Percentiles rank a stretch among this genome's conserved stretches.
These are phyloP conservation scores for Peromyscus maniculatus DNA, from an alignment of 2,113 vertebrate genomes.

Conservation along the genomic window DNA sequence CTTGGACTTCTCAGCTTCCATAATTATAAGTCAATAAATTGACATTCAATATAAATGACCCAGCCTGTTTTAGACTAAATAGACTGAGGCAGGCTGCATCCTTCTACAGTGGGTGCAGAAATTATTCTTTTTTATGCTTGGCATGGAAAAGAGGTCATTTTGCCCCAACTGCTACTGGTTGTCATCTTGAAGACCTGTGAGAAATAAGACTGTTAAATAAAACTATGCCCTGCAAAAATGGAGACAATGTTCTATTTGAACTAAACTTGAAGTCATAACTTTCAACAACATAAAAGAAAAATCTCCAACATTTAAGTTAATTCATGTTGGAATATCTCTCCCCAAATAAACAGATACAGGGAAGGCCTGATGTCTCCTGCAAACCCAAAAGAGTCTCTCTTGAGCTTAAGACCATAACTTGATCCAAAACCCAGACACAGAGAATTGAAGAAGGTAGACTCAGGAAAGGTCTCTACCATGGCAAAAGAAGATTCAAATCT, in stretches of 20 bases:
- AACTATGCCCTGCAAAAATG: too few relatives aligned
- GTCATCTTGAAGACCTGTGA: not conserved
- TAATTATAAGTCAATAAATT: not conserved
- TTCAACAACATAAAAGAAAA: too few relatives aligned
- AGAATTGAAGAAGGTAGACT: not conserved
- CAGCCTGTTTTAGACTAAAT: not conserved
- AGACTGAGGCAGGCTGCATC: not conserved
- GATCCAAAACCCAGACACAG: too few relatives aligned
- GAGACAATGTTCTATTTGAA: too few relatives aligned
- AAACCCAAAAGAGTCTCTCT: too few relatives aligned
- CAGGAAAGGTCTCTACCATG: not conserved
- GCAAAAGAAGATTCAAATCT: not conserved
- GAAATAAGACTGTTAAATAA: not conserved
- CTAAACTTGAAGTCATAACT: too few relatives aligned
- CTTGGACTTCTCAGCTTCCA: not conserved
- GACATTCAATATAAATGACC: not conserved
- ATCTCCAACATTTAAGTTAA: too few relatives aligned
- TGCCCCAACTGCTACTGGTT: not conserved
- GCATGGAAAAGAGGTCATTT: not conserved
- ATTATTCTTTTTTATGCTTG: not conserved
- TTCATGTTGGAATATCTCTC: too few relatives aligned
- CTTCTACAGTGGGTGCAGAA: not conserved
- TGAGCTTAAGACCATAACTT: too few relatives aligned
- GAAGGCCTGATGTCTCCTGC: too few relatives aligned
- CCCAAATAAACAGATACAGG: too few relatives aligned